These are phyloP conservation scores for Pachliopta kotzebuea DNA, from an alignment of 2,888 invertebrate species.

Conservation along the genomic window DNA sequence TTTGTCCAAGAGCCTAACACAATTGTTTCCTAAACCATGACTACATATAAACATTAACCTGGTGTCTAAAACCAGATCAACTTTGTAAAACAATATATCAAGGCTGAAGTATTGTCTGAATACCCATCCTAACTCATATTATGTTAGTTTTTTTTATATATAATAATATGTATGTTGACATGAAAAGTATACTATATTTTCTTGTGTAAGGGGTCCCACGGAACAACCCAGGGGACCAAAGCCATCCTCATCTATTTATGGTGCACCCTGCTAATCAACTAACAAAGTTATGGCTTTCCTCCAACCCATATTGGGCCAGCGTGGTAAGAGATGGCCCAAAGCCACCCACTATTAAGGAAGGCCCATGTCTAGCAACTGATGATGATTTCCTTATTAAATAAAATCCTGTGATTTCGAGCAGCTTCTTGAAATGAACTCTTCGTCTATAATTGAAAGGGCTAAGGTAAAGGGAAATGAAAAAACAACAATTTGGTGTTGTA, in stretches of 20 bases:
- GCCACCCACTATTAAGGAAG: too few species aligned
- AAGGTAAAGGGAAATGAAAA: not conserved
- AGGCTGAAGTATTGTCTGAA: not conserved
- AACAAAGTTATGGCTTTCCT: too few species aligned
- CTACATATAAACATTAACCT: not conserved
- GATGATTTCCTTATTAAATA: too few species aligned
- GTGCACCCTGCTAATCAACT: too few species aligned
- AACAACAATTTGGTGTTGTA: not conserved
- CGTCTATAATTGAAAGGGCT: not conserved
- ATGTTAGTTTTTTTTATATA: too few species aligned
- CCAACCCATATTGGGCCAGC: too few species aligned
- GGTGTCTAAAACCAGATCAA: not conserved
- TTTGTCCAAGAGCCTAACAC: not conserved
- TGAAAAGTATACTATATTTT: not conserved
- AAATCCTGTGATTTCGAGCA: not conserved
- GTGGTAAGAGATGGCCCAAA: too few species aligned
- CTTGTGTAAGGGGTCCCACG: too few species aligned
- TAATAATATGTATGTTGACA: not conserved
- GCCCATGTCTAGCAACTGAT: too few species aligned
- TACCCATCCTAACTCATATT: not conserved
- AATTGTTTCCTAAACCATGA: not conserved
- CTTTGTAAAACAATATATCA: not conserved
- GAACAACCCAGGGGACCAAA: too few species aligned
- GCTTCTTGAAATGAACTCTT: not conserved
- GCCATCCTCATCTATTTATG: too few species aligned